A percentile compares a stretch with the other conserved stretches of the same genome.
These are phyloP conservation scores for Eupelmus urozonus DNA, from an alignment of 2,888 invertebrate genomes.

Conservation along the genomic window DNA sequence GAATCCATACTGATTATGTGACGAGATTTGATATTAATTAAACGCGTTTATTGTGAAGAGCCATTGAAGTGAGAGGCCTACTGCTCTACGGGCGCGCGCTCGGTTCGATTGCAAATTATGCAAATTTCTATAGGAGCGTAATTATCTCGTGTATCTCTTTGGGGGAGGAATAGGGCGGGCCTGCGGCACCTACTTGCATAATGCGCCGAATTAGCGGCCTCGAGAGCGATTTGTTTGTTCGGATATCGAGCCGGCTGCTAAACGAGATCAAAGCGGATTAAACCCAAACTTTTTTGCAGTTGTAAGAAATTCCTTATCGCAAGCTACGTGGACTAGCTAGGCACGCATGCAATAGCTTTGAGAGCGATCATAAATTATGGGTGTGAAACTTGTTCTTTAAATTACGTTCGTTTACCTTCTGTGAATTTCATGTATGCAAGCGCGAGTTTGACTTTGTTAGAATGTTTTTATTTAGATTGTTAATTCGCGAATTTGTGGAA, in stretches of 20 bases:
- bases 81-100: neutral
- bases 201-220: constrained; percentile 22
- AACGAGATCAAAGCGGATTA: constrained; percentile 36
- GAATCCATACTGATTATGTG: constrained; percentile 26
- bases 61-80: neutral
- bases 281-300: neutral
- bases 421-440: neutral
- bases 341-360: constrained; percentile 31
- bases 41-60: constrained; percentile 29
- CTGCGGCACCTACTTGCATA: no score
- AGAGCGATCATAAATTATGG: neutral
- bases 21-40: constrained; percentile 50
- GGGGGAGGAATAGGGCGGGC: neutral
- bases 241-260: constrained; percentile 27
- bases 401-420: neutral
- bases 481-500: no score
- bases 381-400: neutral
- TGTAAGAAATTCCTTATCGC: no score
- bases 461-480: no score
- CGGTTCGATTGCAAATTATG: constrained; percentile 48
- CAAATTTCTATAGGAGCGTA: constrained; percentile 45
- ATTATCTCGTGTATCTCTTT: constrained; percentile 48
- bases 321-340: no score
- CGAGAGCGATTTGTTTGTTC: constrained; percentile 37
- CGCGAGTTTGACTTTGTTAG: no score